Percentiles rank a stretch among this genome's conserved stretches.
Evolutionary conservation across 2,797 vertebrate genomes (phyloP).

Genomic region (Mormyrops boulengeri): DNA sequence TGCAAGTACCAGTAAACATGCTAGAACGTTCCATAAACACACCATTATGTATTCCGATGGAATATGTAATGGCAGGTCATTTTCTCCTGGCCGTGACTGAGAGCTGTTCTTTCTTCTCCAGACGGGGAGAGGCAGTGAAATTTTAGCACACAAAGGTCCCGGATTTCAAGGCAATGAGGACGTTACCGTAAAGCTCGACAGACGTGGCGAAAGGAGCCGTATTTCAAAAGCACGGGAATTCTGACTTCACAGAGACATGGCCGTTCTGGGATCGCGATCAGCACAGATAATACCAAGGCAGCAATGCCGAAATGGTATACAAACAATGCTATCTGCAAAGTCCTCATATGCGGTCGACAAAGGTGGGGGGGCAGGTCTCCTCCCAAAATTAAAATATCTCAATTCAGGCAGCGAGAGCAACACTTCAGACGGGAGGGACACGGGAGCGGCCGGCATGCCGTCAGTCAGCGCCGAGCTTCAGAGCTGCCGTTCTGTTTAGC

Average conservation of each 20-base stretch:
- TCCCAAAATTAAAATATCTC: neutral
- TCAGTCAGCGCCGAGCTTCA: neutral
- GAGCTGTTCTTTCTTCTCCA: neutral
- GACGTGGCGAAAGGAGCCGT: no score
- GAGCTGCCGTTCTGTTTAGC: neutral
- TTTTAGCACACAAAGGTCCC: neutral
- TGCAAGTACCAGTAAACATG: neutral
- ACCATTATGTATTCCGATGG: neutral
- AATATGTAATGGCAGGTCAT: neutral
- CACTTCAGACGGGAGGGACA: neutral
- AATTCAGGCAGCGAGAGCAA: neutral
- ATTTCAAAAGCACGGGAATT: neutral
- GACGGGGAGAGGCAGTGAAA: neutral
- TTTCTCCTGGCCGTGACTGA: slow-evolving; percentile 26
- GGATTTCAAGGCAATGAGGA: neutral
- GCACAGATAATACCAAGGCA: neutral
- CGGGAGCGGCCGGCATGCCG: neutral
- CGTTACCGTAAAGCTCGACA: neutral
- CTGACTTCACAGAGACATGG: neutral
- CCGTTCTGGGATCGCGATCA: neutral
- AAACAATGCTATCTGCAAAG: neutral
- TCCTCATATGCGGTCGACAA: neutral
- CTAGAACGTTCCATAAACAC: neutral
- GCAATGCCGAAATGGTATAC: neutral
- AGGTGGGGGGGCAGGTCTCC: neutral